Base-by-base conservation (phyloP, 2,113 vertebrate genomes). In the Chaetodon auriga region DNA sequence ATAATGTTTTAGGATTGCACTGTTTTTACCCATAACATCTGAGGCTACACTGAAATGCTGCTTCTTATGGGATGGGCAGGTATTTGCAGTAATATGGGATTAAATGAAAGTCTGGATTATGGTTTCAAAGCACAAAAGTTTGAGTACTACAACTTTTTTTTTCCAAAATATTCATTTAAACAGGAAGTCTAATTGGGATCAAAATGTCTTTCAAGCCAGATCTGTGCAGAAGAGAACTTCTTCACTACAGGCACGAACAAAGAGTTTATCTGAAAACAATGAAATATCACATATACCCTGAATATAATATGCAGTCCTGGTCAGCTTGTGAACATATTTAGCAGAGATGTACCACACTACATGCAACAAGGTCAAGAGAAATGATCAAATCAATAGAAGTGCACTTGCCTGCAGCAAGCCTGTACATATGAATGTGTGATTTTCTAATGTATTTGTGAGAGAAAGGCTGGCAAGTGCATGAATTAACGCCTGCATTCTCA, bases 381-480 rank as follows among this genome's bases (percentile, higher is more conserved):
- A 68, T 23, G 6, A 46, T 14, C 35, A 54, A 48, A 82, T 80
- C 65, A 46, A 36, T 58, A 58, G 16, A 23, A 69, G n/a, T 60
- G 25, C 30, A 25, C 53, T 45, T 65, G 16, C 45, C 49, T 53
- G 54, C 10, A 66, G 30, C 53, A 51, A 43, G 45, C 38, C 38
- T 41, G 38, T 41, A 41, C 38, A 41, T 41, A 41, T 41, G 8
- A 41, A 41, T 41, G 38, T 63, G 14, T 36, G 45, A 49, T 46
- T 68, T 58, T 16, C 9, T 38, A 16, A 68, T 51, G 19, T 14
- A 48, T 68, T 75, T 75, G n/a, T 63, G 23, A 74, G 41, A 65
- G 5, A 89, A 48, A 30, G 58, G 10, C 30, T 23, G 6, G 30
- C 30, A 30, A 30, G 30, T 30, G 30, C 30, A 30, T 30, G 30